Conservation (phyloP, 1,140 invertebrate genomes). For the Lepidurus apus region DNA sequence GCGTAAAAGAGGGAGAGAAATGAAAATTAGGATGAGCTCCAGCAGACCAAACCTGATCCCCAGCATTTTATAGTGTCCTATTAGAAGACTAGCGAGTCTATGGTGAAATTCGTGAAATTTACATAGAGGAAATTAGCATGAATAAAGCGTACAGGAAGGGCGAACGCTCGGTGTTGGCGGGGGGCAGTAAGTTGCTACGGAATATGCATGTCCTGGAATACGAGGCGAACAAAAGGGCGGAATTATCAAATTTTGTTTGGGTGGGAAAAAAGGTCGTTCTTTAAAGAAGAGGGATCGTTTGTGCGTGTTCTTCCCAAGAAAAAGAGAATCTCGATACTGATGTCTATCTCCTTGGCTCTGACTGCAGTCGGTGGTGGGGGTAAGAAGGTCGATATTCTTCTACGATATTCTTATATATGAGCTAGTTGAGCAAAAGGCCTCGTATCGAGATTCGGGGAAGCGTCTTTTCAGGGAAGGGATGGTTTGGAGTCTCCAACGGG, state of each 20-base stretch:
- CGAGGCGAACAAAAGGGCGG: neutral
- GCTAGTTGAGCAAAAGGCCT: conserved; percentile 4
- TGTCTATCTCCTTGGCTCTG: neutral
- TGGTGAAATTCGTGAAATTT: no score
- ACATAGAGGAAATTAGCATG: no score
- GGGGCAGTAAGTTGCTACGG: no score
- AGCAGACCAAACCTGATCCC: no score
- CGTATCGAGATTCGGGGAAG: neutral
- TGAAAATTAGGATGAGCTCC: no score
- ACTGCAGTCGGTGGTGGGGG: neutral
- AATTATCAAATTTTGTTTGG: neutral
- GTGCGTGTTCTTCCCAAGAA: neutral
- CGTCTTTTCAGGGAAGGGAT: neutral
- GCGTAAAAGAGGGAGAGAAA: no score
- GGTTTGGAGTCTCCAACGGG: neutral
- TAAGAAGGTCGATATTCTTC: neutral
- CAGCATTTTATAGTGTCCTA: no score
- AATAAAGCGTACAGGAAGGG: no score
- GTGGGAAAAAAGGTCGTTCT: neutral
- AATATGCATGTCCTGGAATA: neutral
- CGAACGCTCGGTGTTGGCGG: no score
- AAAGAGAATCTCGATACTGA: neutral
- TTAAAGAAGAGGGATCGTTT: neutral
- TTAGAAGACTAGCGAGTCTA: no score
- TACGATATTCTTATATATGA: neutral